Base-by-base conservation (phyloP, 2,888 invertebrate species). In the Lypha dubia region DNA sequence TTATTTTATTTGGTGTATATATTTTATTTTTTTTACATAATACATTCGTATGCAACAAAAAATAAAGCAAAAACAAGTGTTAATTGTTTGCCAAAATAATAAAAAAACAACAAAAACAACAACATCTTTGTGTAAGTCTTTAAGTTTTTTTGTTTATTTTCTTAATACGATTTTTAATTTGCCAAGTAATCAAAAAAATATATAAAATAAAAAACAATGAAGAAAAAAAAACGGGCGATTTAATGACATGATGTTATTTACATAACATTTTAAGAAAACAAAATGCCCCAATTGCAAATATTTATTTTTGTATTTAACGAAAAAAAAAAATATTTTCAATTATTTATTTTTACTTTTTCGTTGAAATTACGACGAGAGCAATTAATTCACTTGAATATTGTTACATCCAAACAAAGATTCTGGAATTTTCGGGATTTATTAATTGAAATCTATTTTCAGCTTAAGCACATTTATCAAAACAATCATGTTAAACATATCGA, bases 11-110 rank as follows among this genome's bases (percentile, higher is more conserved):
- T 60, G 38, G 60, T 65, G 17, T 77, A 84, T 65, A 60, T 58
- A 41, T 44, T 67, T 60, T 58, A 41, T 44, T 67, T 60, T 44
- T 71, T 60, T 73, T 73, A 71, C 71, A 76, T 80, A 77, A 46
- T 44, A 77, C 67, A 58, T 74, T 73, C 11, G 77, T 80, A 77
- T 73, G 76, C 62, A 81, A 81, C 53, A 41, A n/a, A 67, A 58
- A 71, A 53, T n/a, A 32, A 24, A 58, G 32, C 32, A 9, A 68
- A 56, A 65, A 60, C 67, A 81, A 84, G 84, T 84, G 84, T 81
- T 84, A 81, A 84, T 81, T 84, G 81, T 81, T 81, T 84, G 84
- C 74, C 81, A 84, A 84, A 84, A 84, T 63, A 83, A 70, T n/a
- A n/a, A n/a, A n/a, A 68, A 68, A 13, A 51, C 49, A 70, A 62